Base-by-base conservation (phyloP, 2,113 vertebrate species). In the Steatornis caripensis region DNA sequence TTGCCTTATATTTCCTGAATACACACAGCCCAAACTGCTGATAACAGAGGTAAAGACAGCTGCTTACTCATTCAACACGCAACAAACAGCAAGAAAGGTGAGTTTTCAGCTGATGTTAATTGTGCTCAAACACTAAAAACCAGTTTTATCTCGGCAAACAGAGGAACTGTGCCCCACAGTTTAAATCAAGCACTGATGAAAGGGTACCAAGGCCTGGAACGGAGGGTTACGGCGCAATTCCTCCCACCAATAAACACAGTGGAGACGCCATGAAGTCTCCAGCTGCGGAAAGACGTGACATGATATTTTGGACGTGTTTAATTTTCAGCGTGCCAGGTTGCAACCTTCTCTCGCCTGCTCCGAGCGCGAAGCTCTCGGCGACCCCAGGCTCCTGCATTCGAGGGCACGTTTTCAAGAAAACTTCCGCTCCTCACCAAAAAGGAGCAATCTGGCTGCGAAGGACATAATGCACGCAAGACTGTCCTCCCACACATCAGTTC, bases 1-100 rank as follows among this genome's bases (percentile, higher is more conserved):
- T 78, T 77, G 27, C 76, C 41, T 66, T 26, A 3, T 7, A 5
- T 85, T 83, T 80, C 82, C 86, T 90, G 92, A 90, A 57, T 3
- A 90, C 87, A 89, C 86, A 95, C 14, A 84, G n/a, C 80, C 65
- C 61, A 46, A 78, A 5, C 68, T 79, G 92, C 94, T 75, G 97
- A 95, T 95, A 90, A 96, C 84, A 46, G 93, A 61, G 89, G 85
- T 43, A 30, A 89, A 61, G 62, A 91, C 98, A 98, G 97, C 97
- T 98, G 98, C 94, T 95, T 60, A 18, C 92, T 98, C 97, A 96
- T 96, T 98, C 97, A 96, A 89, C 94, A 54, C 94, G 21, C 49
- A 43, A 39, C 88, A 95, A 97, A 96, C 91, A 96, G 57, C 84
- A 4, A 18, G 13, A 74, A 80, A 92, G 90, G 84, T 4, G 80